phyloP scores from a whole-genome alignment of 2,797 vertebrate species.

The Salmo trutta region DNA sequence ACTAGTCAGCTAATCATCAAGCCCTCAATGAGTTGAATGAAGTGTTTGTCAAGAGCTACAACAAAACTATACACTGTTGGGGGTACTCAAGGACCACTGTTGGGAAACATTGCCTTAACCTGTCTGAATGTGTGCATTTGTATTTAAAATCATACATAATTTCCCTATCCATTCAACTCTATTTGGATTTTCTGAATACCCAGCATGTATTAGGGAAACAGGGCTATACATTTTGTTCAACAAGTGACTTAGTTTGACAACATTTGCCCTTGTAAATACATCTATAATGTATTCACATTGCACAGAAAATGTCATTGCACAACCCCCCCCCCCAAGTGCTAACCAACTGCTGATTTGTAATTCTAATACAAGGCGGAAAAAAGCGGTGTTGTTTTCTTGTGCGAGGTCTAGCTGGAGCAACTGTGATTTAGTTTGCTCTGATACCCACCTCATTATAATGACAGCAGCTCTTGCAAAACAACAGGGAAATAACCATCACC shows the following conservation, averaged over 20 bases:
- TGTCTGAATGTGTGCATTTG: neutral
- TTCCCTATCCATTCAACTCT: neutral
- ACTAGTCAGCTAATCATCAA: too few relatives aligned
- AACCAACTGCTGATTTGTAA: constrained; percentile 20
- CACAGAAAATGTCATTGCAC: neutral
- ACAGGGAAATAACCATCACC: constrained; percentile 2
- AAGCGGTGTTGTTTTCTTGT: constrained; percentile 6
- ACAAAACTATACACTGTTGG: too few relatives aligned
- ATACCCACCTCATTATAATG: constrained; percentile 23
- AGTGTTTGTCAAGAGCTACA: too few relatives aligned
- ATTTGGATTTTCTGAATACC: neutral
- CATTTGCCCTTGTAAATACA: constrained; percentile 5
- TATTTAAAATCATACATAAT: neutral
- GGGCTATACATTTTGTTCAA: neutral
- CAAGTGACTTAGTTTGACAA: neutral
- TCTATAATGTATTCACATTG: neutral
- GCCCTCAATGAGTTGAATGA: too few relatives aligned
- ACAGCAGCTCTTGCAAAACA: constrained; percentile 4
- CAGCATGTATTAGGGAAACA: neutral
- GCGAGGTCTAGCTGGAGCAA: constrained; percentile 17
- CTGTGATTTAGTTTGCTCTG: constrained; percentile 16
- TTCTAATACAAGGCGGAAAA: constrained; percentile 23
- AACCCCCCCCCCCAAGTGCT: neutral
- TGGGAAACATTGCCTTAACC: too few relatives aligned
- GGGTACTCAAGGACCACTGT: too few relatives aligned